Conservation (phyloP, 2,113 vertebrate genomes). For the Trogon surrucura region DNA sequence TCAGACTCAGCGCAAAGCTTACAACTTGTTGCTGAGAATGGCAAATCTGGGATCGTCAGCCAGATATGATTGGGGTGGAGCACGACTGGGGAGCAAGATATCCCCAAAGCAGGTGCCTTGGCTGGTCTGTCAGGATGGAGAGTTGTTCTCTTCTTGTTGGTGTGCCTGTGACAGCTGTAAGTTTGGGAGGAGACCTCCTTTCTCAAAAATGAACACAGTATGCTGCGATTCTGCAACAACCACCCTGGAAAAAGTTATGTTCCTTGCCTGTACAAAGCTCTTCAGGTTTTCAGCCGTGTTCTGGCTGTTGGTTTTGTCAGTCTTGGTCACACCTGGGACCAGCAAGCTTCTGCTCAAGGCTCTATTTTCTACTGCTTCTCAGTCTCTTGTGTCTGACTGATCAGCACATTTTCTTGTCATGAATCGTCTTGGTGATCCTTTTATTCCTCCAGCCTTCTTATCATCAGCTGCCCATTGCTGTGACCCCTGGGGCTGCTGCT, state of each 20-base stretch:
- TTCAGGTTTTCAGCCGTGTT: neutral
- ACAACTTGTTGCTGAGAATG: neutral
- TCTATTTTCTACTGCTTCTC: neutral
- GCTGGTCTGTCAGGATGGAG: neutral
- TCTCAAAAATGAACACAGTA: neutral
- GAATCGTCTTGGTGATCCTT: neutral
- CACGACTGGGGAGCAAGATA: neutral
- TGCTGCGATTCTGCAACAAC: neutral
- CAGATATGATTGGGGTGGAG: neutral
- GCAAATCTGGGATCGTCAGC: neutral
- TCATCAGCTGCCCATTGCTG: slow-evolving; percentile 5
- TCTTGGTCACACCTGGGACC: neutral
- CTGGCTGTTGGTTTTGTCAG: neutral
- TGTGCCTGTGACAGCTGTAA: neutral
- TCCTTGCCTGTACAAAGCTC: neutral
- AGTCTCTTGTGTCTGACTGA: neutral
- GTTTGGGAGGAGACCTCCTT: neutral
- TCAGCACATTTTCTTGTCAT: neutral
- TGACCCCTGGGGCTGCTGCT: neutral
- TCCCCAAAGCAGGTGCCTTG: slow-evolving; percentile 44
- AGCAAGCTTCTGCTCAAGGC: neutral
- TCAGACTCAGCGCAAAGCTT: neutral
- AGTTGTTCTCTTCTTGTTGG: neutral
- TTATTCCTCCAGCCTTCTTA: neutral
- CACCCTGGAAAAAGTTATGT: neutral